phyloP scores from a whole-genome alignment of 1,140 invertebrate species.

The Aphis gossypii region DNA sequence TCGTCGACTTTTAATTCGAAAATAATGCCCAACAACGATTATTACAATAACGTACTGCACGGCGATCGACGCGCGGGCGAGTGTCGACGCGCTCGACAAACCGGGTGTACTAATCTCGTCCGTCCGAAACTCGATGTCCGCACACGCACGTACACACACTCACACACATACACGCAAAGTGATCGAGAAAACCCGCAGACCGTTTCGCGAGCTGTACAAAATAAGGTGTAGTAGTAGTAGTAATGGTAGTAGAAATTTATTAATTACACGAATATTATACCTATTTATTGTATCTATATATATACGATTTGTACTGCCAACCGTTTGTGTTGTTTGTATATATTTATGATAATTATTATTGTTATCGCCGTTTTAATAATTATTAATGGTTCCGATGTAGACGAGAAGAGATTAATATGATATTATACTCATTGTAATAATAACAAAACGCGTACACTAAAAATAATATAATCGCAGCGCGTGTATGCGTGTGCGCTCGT shows the following conservation, averaged over 20 bases:
- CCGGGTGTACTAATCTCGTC: conserved; percentile 4
- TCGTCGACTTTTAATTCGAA: background rate
- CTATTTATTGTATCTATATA: no score
- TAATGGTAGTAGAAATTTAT: background rate
- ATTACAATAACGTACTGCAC: background rate
- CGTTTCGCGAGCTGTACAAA: background rate
- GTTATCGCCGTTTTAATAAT: background rate
- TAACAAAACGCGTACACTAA: background rate
- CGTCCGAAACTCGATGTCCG: background rate
- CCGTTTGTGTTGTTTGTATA: background rate
- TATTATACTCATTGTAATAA: background rate
- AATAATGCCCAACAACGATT: background rate
- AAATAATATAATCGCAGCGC: background rate
- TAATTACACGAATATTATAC: no score
- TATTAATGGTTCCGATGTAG: background rate
- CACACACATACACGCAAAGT: background rate
- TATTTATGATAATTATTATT: no score
- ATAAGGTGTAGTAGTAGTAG: background rate
- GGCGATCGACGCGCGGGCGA: background rate
- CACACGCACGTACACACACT: background rate
- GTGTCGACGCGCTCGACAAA: background rate
- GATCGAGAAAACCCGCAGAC: background rate
- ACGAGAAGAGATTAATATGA: background rate
- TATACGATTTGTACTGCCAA: background rate
- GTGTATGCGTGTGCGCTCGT: no score